Percentiles rank a stretch among this genome's conserved stretches.
These are phyloP conservation scores for Argynnis bischoffii DNA, from an alignment of 2,888 invertebrate species.

Conservation along the genomic window DNA sequence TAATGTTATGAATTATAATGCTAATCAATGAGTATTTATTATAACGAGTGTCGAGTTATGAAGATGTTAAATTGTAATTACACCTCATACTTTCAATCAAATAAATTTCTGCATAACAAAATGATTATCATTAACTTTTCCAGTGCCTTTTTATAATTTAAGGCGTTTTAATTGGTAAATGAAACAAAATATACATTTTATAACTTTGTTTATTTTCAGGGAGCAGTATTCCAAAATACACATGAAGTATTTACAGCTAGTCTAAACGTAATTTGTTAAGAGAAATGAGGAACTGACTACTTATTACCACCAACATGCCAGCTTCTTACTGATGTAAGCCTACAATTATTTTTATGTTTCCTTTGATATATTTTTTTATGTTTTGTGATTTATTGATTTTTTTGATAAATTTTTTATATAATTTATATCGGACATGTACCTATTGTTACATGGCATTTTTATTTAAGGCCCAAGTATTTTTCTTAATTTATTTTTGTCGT, in stretches of 20 bases:
- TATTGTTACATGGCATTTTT: background rate
- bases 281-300: conserved; percentile 73
- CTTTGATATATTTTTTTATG: conserved; percentile 43
- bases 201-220: conserved; percentile 66
- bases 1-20: conserved; percentile 51
- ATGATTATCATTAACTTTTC: conserved; percentile 57
- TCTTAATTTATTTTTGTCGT: background rate
- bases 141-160: conserved; percentile 33
- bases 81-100: conserved; percentile 71
- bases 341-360: conserved; percentile 60
- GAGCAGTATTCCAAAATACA: conserved; percentile 81
- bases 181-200: conserved; percentile 9
- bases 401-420: conserved; percentile 35
- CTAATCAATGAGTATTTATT: conserved; percentile 78
- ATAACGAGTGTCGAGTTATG: conserved; percentile 65
- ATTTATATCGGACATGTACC: background rate
- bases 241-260: conserved; percentile 77
- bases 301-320: conserved; percentile 64
- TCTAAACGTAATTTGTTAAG: conserved; percentile 71
- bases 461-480: conserved; percentile 19
- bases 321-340: conserved; percentile 69
- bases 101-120: conserved; percentile 74
- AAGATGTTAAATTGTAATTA: conserved; percentile 72
- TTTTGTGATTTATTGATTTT: conserved; percentile 43
- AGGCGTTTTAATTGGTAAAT: conserved; percentile 38